Evolutionary conservation across 2,888 invertebrate species (phyloP).

Genomic region (Imbricaverruca yamaguchii): DNA sequence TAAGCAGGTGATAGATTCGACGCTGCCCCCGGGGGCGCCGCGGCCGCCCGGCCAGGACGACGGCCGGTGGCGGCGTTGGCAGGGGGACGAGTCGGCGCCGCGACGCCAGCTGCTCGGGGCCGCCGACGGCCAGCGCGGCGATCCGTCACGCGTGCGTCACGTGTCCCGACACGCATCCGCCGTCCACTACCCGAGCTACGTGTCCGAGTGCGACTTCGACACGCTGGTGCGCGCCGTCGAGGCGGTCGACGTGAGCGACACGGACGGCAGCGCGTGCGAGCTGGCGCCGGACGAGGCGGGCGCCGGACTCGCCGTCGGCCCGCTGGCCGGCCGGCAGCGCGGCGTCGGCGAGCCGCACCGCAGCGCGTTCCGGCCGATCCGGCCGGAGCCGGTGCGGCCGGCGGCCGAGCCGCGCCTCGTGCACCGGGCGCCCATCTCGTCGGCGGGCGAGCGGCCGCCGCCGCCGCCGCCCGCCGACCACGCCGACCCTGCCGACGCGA

Average conservation of each 20-base stretch:
- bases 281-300: not conserved
- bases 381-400: conserved; percentile 9
- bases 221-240: conserved; percentile 28
- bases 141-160: no score
- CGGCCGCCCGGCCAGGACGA: not conserved
- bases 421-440: conserved; percentile 1
- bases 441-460: not conserved
- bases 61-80: not conserved
- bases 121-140: not conserved
- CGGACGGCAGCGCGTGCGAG: not conserved
- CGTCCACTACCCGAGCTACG: conserved; percentile 32
- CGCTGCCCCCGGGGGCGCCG: not conserved
- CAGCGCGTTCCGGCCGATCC: conserved; percentile 12
- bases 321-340: no score
- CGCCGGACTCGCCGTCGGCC: no score
- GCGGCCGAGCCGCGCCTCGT: not conserved
- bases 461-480: conserved; percentile 11
- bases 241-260: not conserved
- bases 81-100: not conserved
- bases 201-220: conserved; percentile 31
- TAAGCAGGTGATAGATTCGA: conserved; percentile 4
- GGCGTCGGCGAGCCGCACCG: not conserved
- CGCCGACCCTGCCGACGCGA: not conserved
- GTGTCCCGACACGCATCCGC: conserved; percentile 24
- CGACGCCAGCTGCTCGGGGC: not conserved